These are phyloP conservation scores for Phymanthus crucifer DNA, from an alignment of 92 coral and sea anemone species.

Conservation along the genomic window DNA sequence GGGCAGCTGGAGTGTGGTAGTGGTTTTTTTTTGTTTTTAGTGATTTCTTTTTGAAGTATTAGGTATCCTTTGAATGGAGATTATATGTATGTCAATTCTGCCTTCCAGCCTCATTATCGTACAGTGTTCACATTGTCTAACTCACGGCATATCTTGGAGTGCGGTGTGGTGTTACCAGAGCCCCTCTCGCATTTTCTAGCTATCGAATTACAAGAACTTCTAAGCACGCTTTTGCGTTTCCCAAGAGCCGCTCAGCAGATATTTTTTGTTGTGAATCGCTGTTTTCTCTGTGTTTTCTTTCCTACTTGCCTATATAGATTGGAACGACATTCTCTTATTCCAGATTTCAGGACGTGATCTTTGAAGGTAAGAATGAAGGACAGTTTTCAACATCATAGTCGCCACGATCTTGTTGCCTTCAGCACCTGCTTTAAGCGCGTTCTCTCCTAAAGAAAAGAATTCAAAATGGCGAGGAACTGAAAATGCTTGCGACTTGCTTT, in stretches of 20 bases:
- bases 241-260: neutral
- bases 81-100: conserved; percentile 30
- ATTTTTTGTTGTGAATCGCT: neutral
- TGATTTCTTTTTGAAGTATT: conserved; percentile 38
- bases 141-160: conserved; percentile 39
- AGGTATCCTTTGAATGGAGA: conserved; percentile 32
- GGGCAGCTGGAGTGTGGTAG: conserved; percentile 28
- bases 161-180: conserved; percentile 32
- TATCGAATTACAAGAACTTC: conserved; percentile 36
- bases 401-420: conserved; percentile 15
- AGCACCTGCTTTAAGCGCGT: conserved; percentile 33
- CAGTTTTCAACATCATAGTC: conserved; percentile 28
- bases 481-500: neutral
- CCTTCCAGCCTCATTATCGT: conserved; percentile 41
- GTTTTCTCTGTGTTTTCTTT: neutral
- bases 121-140: conserved; percentile 30
- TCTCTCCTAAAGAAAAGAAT: neutral
- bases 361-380: conserved; percentile 25
- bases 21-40: conserved; percentile 36
- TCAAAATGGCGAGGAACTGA: neutral
- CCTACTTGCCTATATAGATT: neutral
- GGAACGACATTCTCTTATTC: neutral
- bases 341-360: conserved; percentile 21
- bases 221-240: conserved; percentile 26
- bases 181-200: conserved; percentile 26